These are phyloP conservation scores for Tineola bisselliella DNA, from an alignment of 2,888 invertebrate species.

Conservation along the genomic window DNA sequence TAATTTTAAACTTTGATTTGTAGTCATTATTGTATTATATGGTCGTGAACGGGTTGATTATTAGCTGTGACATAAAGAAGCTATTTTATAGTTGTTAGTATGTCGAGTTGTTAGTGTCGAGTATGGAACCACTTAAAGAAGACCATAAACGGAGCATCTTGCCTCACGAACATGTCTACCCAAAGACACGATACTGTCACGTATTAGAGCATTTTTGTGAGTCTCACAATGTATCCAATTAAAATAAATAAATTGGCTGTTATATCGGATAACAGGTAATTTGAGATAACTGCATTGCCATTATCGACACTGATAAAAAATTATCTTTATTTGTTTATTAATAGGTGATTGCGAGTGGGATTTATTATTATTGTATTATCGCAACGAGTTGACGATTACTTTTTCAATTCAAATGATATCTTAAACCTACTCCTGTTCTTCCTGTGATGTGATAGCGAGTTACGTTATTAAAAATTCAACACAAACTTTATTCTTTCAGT, in stretches of 20 bases:
- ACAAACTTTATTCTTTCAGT: neutral
- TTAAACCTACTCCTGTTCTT: no score
- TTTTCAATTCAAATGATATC: neutral
- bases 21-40: neutral
- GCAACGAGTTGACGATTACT: neutral
- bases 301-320: neutral
- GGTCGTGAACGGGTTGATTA: neutral
- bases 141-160: slow-evolving; percentile 16
- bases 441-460: no score
- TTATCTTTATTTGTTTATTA: neutral
- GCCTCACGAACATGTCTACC: neutral
- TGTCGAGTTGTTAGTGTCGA: slow-evolving; percentile 8
- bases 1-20: slow-evolving; percentile 2
- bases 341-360: slow-evolving; percentile 11
- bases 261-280: neutral
- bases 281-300: neutral
- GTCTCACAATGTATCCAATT: neutral
- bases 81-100: slow-evolving; percentile 16
- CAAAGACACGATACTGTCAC: neutral
- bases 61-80: slow-evolving; percentile 13
- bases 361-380: neutral
- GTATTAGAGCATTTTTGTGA: neutral
- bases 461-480: no score
- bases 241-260: neutral
- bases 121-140: slow-evolving; percentile 16